Conservation (phyloP, 2,113 vertebrate species). For the Cheilinus undulatus region DNA sequence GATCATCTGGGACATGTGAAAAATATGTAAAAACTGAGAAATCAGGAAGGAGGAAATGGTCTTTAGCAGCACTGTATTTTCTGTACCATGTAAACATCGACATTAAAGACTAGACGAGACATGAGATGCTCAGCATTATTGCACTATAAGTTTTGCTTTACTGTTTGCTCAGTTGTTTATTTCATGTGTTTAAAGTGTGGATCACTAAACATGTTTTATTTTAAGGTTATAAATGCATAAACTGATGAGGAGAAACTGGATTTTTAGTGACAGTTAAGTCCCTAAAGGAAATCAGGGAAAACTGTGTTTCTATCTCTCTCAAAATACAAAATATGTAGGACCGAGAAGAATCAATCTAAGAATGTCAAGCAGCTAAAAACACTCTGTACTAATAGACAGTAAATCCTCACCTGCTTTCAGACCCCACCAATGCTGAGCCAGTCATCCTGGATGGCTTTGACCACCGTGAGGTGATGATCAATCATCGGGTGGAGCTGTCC, state of each 20-base stretch:
- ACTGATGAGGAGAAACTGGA: background rate
- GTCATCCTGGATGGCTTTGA: conserved; percentile 97
- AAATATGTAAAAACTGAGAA: too few relatives aligned
- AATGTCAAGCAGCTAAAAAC: conserved; percentile 48
- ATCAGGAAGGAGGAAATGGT: too few relatives aligned
- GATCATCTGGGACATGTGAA: too few relatives aligned
- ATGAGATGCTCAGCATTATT: too few relatives aligned
- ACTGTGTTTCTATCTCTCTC: conserved; percentile 15
- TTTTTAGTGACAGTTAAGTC: background rate
- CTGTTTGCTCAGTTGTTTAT: too few relatives aligned
- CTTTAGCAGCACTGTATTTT: too few relatives aligned
- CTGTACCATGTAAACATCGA: too few relatives aligned
- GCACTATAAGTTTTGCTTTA: too few relatives aligned
- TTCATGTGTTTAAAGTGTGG: too few relatives aligned
- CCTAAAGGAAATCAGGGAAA: background rate
- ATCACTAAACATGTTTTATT: too few relatives aligned
- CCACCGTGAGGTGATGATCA: conserved; percentile 93
- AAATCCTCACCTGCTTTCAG: conserved; percentile 75
- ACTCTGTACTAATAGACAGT: conserved; percentile 63
- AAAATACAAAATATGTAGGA: conserved; percentile 52
- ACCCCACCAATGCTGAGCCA: conserved; percentile 96
- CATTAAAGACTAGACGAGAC: too few relatives aligned
- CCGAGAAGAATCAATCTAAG: conserved; percentile 61
- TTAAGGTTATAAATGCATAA: background rate
- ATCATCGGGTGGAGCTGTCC: conserved; percentile 94